phyloP scores from a whole-genome alignment of 2,797 vertebrate species.

The Brachyalestes nurse region DNA sequence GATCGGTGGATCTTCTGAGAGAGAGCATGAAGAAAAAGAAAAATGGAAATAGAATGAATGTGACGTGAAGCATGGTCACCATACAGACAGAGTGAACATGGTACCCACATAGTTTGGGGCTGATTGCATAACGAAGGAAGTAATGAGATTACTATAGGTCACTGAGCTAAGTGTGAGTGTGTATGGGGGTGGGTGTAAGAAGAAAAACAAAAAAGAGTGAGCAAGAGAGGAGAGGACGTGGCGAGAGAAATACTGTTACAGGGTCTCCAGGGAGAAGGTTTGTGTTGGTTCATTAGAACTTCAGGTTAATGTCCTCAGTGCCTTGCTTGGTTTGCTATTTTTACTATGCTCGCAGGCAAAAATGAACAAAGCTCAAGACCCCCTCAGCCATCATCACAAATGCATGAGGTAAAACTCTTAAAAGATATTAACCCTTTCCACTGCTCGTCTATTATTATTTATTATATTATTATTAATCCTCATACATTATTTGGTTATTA shows the following conservation, averaged over 20 bases:
- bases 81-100: constrained; percentile 7
- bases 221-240: neutral
- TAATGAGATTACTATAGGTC: constrained; percentile 47
- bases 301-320: neutral
- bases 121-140: constrained; percentile 46
- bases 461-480: too few species aligned
- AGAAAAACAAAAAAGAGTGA: neutral
- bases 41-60: neutral
- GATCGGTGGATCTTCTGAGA: too few species aligned
- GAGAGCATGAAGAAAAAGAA: neutral
- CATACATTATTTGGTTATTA: too few species aligned
- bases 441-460: too few species aligned
- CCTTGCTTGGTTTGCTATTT: neutral
- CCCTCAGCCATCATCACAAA: too few species aligned
- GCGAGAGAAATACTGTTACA: neutral
- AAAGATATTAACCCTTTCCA: too few species aligned
- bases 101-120: constrained; percentile 22
- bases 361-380: too few species aligned
- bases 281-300: neutral
- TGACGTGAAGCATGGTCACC: constrained; percentile 1
- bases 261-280: neutral
- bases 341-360: too few species aligned
- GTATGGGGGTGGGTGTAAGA: too few species aligned
- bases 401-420: too few species aligned
- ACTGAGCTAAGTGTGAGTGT: constrained; percentile 36